Base-by-base conservation (phyloP, 2,888 invertebrate species). In the Heliconius aoede region DNA sequence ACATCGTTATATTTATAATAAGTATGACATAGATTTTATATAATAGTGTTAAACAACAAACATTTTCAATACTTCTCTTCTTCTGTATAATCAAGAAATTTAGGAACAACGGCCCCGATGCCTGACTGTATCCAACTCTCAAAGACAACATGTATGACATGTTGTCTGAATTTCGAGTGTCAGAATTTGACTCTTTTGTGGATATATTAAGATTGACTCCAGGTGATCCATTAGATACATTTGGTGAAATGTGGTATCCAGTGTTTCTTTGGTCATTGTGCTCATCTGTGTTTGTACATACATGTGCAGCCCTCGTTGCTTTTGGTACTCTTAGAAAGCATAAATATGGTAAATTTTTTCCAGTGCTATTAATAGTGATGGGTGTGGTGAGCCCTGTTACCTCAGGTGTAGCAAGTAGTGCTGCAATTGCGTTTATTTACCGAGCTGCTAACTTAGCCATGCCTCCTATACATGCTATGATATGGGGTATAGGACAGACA, bases 161-260 rank as follows among this genome's bases (percentile, higher is more conserved):
- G 95, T 92, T 95, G 91, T 94, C 95, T 77, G 95, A 95, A 85
- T 95, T 95, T 83, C 88, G 93, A 84, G 95, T 94, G 81, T 94
- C 95, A 80, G 95, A 96, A 89, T 94, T 96, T 85, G 96, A 96
- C 90, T 95, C 96, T 77, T 95, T 97, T 84, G 95, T 95, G 82
- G 95, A 96, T 94, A 96, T 97, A 86, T 95, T 97, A 84, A 96
- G 95, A 82, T 91, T 97, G 82, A 95, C 96, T 80, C 95, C 96
- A 79, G 95, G 95, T 82, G 95, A 95, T 85, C 95, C 95, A 76
- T 93, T 97, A 82, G 95, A 96, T 88, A 96, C 96, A 79, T 96
- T 97, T 95, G 94, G 96, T 94, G 98, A 98, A 93, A 99, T 99
- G 97, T 99, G 99, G 99, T 99, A 98, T 91, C 97, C 98, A 88